A percentile compares a stretch with the other conserved stretches of the same genome.
Evolutionary conservation across 2,113 vertebrate genomes (phyloP).

Genomic region (Picathartes gymnocephalus): DNA sequence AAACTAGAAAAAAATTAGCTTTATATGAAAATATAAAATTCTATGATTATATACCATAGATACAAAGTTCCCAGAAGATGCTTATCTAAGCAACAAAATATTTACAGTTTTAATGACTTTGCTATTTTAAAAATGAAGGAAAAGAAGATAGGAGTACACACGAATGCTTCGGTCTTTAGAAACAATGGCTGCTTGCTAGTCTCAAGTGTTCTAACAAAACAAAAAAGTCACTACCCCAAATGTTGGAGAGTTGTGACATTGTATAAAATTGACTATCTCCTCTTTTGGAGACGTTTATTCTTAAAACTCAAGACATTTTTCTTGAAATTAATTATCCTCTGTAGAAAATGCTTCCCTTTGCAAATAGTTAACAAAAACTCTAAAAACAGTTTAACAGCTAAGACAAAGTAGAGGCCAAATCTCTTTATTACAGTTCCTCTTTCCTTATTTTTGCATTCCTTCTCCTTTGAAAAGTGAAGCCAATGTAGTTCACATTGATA

Average conservation of each 20-base stretch:
- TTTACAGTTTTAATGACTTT: conserved; percentile 80
- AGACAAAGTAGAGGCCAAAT: conserved; percentile 78
- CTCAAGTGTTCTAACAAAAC: conserved; percentile 75
- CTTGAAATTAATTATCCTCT: conserved; percentile 81
- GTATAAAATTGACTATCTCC: conserved; percentile 82
- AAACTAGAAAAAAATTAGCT: conserved; percentile 88
- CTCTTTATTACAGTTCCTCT: conserved; percentile 63
- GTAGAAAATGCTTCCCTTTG: conserved; percentile 83
- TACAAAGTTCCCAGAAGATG: conserved; percentile 87
- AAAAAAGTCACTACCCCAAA: conserved; percentile 86
- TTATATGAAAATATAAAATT: conserved; percentile 93
- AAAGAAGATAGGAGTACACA: conserved; percentile 65
- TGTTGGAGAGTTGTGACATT: conserved; percentile 86
- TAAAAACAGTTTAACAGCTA: conserved; percentile 79
- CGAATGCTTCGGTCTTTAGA: conserved; percentile 69
- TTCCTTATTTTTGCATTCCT: conserved; percentile 64
- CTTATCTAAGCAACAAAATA: conserved; percentile 86
- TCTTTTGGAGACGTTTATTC: conserved; percentile 79
- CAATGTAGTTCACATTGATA: conserved; percentile 47
- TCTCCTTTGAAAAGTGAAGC: conserved; percentile 65
- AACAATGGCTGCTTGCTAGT: conserved; percentile 76
- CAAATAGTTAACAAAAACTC: conserved; percentile 83
- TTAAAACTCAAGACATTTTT: conserved; percentile 83
- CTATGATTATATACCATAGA: conserved; percentile 91
- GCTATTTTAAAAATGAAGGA: conserved; percentile 76